Conservation (phyloP, 2,888 invertebrate species). For the Malthinus seriepunctatus region DNA sequence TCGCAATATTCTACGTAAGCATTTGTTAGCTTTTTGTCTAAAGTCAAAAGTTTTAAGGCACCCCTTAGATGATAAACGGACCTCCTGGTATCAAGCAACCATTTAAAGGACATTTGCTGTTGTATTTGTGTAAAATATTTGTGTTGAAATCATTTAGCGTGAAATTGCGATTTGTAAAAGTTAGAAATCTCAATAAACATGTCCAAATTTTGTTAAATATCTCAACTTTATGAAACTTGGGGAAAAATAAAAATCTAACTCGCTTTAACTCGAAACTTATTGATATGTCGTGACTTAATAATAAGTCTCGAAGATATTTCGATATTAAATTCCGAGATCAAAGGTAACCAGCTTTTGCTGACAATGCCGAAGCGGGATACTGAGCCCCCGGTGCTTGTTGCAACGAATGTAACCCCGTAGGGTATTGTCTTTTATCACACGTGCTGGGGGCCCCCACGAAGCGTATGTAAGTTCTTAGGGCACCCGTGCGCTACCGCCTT, state of each 20-base stretch:
- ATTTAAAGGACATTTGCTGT: slow-evolving; percentile 28
- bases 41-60: slow-evolving; percentile 31
- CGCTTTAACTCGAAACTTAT: neutral
- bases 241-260: neutral
- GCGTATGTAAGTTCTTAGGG: slow-evolving; percentile 35
- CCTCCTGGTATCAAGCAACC: slow-evolving; percentile 32
- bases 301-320: neutral
- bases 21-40: slow-evolving; percentile 36
- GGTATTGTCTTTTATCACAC: slow-evolving; percentile 42
- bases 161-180: slow-evolving; percentile 25
- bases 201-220: neutral
- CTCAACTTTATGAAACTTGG: neutral
- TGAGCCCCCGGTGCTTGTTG: slow-evolving; percentile 35
- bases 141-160: slow-evolving; percentile 36
- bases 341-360: slow-evolving; percentile 33
- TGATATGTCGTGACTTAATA: neutral
- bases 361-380: slow-evolving; percentile 42
- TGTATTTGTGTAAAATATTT: slow-evolving; percentile 35
- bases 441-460: slow-evolving; percentile 38
- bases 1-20: slow-evolving; percentile 26
- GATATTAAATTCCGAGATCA: slow-evolving; percentile 39
- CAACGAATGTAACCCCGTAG: slow-evolving; percentile 30
- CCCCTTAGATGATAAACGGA: slow-evolving; percentile 38
- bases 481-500: slow-evolving; percentile 39
- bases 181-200: slow-evolving; percentile 2